phyloP scores from a whole-genome alignment of 2,888 invertebrate species.

The Trachelus iudaicus region DNA sequence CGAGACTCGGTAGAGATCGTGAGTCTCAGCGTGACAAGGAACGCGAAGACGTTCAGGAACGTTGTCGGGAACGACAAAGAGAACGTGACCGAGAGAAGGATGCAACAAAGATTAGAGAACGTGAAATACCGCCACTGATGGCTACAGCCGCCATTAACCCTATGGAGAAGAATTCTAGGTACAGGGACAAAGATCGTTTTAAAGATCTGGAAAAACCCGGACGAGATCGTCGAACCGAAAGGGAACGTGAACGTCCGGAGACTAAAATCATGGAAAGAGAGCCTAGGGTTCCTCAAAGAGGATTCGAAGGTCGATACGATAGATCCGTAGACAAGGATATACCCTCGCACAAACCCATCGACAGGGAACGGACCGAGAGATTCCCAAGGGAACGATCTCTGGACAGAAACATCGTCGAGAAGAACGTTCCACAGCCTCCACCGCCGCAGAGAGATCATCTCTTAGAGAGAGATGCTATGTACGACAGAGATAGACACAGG shows the following conservation, averaged over 20 bases:
- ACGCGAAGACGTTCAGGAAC: constrained; percentile 73
- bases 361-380: constrained; percentile 66
- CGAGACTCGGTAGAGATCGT: constrained; percentile 39
- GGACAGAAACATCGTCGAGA: constrained; percentile 66
- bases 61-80: constrained; percentile 74
- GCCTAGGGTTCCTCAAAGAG: constrained; percentile 34
- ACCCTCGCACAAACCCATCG: constrained; percentile 52
- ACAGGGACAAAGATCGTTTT: constrained; percentile 49
- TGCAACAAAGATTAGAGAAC: constrained; percentile 62
- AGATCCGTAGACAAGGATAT: constrained; percentile 51
- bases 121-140: constrained; percentile 69
- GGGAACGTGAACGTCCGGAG: constrained; percentile 49
- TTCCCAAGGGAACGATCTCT: constrained; percentile 70
- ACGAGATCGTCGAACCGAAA: constrained; percentile 49
- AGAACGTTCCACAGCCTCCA: constrained; percentile 48
- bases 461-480: constrained; percentile 47
- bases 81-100: constrained; percentile 68
- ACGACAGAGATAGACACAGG: constrained; percentile 28
- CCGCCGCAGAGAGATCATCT: constrained; percentile 47
- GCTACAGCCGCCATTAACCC: constrained; percentile 53
- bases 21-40: constrained; percentile 68
- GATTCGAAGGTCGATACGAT: constrained; percentile 51
- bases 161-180: constrained; percentile 42
- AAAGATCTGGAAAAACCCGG: constrained; percentile 44
- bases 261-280: constrained; percentile 42